Conservation (phyloP, 2,888 invertebrate genomes). For the Leptinotarsa haldemani region DNA sequence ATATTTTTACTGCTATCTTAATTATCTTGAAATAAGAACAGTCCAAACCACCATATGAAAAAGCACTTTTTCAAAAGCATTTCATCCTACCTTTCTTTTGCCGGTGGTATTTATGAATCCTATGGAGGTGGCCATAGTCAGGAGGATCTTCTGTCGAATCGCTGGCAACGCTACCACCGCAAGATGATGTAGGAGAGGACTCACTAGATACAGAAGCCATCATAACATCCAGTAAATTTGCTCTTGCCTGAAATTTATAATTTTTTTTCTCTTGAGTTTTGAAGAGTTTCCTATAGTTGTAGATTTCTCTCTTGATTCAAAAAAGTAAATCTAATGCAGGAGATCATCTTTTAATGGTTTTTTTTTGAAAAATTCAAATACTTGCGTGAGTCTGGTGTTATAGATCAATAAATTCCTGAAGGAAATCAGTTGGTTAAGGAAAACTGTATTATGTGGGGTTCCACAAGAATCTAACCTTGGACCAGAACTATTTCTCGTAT, state of each 20-base stretch:
- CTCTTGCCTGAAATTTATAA: constrained; percentile 72
- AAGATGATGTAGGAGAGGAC: constrained; percentile 76
- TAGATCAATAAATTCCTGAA: too few relatives aligned
- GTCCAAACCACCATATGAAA: constrained; percentile 4
- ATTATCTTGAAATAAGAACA: neutral
- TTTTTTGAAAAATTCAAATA: too few relatives aligned
- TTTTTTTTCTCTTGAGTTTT: neutral
- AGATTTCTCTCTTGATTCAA: too few relatives aligned
- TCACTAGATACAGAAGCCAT: constrained; percentile 76
- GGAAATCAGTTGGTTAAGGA: too few relatives aligned
- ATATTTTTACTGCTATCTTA: neutral
- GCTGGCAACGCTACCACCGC: constrained; percentile 73
- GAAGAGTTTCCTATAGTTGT: too few relatives aligned
- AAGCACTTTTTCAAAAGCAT: neutral
- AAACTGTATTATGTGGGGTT: too few relatives aligned
- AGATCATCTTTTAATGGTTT: too few relatives aligned
- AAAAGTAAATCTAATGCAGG: too few relatives aligned
- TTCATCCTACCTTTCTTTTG: constrained; percentile 78
- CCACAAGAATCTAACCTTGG: too few relatives aligned
- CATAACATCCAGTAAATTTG: constrained; percentile 82
- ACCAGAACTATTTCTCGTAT: too few relatives aligned
- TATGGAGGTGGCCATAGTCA: constrained; percentile 77
- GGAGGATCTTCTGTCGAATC: constrained; percentile 72
- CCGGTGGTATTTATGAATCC: constrained; percentile 76
- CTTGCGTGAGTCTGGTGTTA: too few relatives aligned